A percentile compares a stretch with the other conserved stretches of the same genome.
Evolutionary conservation across 1,140 invertebrate genomes (phyloP).

Genomic region (Pachypsylla venusta): DNA sequence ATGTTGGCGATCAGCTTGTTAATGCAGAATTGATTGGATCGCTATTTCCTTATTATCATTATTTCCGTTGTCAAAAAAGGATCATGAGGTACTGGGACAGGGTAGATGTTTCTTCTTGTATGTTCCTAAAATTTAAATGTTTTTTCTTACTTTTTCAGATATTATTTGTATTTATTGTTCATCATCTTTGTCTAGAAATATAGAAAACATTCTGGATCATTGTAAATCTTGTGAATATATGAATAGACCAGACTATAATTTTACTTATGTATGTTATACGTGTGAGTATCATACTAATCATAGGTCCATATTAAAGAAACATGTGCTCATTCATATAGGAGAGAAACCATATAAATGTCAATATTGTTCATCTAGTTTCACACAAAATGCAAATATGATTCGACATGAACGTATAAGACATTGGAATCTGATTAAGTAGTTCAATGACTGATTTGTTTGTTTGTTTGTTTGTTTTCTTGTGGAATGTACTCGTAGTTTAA

Average conservation of each 20-base stretch:
- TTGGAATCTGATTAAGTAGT: too few species aligned
- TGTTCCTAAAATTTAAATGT: too few species aligned
- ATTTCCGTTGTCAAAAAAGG: too few species aligned
- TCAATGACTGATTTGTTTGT: too few species aligned
- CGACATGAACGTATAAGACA: conserved; percentile 2
- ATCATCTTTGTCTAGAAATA: neutral
- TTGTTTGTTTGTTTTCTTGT: too few species aligned
- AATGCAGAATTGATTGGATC: too few species aligned
- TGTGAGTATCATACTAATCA: neutral
- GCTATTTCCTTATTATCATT: too few species aligned
- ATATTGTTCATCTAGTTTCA: neutral
- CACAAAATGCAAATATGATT: conserved; percentile 4
- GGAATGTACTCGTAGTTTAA: too few species aligned
- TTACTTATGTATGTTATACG: neutral
- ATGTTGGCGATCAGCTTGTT: too few species aligned
- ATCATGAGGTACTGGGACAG: too few species aligned
- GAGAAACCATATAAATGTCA: neutral
- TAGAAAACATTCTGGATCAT: neutral
- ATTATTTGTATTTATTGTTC: neutral
- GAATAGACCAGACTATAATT: neutral
- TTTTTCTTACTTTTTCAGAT: neutral
- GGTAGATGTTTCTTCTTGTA: too few species aligned
- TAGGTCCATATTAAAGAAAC: neutral
- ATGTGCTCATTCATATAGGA: neutral
- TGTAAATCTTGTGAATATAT: neutral